Percentiles rank a stretch among this genome's conserved stretches.
phyloP scores from a whole-genome alignment of 2,888 invertebrate species.

The Cephus pulcher region DNA sequence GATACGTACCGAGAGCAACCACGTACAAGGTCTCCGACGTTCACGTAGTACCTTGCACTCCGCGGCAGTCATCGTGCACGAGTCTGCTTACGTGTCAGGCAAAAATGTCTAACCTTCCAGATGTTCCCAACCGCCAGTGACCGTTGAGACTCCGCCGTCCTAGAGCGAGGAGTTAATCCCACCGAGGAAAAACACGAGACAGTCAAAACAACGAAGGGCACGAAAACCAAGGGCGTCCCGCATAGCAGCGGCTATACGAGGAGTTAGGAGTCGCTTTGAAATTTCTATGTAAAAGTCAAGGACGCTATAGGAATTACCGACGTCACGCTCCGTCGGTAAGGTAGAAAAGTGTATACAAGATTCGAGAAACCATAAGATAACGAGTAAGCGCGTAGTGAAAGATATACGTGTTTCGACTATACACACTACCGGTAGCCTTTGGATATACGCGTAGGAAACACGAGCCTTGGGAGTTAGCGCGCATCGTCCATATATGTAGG shows the following conservation, averaged over 20 bases:
- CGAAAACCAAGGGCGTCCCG: background rate
- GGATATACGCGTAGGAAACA: background rate
- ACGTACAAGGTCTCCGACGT: constrained; percentile 1
- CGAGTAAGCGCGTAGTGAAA: background rate
- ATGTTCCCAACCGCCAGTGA: background rate
- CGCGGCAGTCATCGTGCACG: constrained; percentile 25
- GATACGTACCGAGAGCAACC: background rate
- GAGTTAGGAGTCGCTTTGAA: background rate
- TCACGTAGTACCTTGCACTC: constrained; percentile 16
- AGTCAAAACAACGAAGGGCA: background rate
- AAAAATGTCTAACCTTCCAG: background rate
- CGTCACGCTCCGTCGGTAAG: background rate
- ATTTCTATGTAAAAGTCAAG: background rate
- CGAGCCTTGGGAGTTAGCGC: background rate
- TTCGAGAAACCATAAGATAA: too few species aligned
- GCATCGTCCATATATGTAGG: background rate
- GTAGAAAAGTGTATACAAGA: background rate
- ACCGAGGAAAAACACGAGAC: background rate
- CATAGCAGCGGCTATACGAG: background rate
- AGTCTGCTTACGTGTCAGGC: background rate
- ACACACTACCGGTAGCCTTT: background rate
- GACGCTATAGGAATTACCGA: background rate
- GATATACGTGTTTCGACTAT: background rate
- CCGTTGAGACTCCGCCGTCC: background rate
- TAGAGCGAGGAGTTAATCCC: background rate